Conservation (phyloP, 92 coral and sea anemone genomes). For the Plumapathes pennacea region DNA sequence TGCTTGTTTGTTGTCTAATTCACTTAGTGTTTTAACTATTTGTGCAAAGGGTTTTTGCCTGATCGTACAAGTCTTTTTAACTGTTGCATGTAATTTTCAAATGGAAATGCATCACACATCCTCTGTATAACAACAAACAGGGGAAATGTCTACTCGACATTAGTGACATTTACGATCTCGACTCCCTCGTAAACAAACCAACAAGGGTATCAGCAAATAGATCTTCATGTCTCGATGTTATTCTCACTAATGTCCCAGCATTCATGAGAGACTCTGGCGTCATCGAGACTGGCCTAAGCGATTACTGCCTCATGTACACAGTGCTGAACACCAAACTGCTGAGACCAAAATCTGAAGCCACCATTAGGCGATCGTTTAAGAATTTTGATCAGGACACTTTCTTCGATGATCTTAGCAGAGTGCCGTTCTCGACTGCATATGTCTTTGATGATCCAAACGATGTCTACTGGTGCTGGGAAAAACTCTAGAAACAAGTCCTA, state of each 20-base stretch:
- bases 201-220: constrained; percentile 24
- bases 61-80: too few species aligned
- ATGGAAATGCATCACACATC: too few species aligned
- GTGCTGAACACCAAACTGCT: constrained; percentile 37
- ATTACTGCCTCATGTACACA: constrained; percentile 30
- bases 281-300: constrained; percentile 30
- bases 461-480: constrained; percentile 36
- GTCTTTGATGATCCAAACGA: constrained; percentile 31
- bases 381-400: constrained; percentile 15
- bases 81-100: too few species aligned
- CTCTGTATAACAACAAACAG: too few species aligned
- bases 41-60: too few species aligned
- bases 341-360: constrained; percentile 16
- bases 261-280: constrained; percentile 21
- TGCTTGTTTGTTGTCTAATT: too few species aligned
- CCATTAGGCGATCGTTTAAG: constrained; percentile 16
- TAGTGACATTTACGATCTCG: too few species aligned
- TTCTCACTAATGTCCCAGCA: constrained; percentile 45
- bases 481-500: constrained; percentile 13
- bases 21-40: too few species aligned
- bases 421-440: constrained; percentile 33
- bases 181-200: constrained; percentile 16
- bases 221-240: constrained; percentile 40
- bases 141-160: too few species aligned
- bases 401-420: constrained; percentile 6